Conservation (phyloP, 2,113 vertebrate genomes). For the Corvus hawaiiensis region DNA sequence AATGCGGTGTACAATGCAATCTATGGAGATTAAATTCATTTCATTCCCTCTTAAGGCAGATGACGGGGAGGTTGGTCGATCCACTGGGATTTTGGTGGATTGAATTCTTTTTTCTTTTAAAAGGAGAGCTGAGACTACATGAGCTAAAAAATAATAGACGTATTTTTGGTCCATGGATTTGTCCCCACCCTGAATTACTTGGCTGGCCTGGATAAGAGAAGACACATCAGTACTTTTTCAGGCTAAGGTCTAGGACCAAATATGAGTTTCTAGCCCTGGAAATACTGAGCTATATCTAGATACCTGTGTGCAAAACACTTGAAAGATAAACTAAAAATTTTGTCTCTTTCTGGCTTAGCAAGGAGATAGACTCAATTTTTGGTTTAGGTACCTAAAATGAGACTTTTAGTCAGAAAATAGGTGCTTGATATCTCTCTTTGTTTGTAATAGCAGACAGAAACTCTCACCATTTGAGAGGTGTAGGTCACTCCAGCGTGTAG, state of each 20-base stretch:
- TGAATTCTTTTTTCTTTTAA: not conserved
- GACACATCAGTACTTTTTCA: not conserved
- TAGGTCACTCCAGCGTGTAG: not conserved
- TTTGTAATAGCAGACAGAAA: not conserved
- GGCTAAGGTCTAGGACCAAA: not conserved
- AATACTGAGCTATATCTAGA: not conserved
- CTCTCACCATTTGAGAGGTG: not conserved
- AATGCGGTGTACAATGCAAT: not conserved
- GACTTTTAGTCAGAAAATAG: not conserved
- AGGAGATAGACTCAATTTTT: not conserved
- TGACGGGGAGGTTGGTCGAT: not conserved
- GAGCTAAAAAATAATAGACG: not conserved
- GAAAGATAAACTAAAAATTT: not conserved
- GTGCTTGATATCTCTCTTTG: not conserved
- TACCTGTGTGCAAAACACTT: not conserved
- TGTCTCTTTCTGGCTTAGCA: not conserved
- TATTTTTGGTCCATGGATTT: not conserved
- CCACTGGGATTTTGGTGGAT: constrained; percentile 24
- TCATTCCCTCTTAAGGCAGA: not conserved
- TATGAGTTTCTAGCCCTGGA: not conserved
- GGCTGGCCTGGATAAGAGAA: not conserved
- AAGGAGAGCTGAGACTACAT: not conserved
- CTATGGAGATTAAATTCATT: constrained; percentile 17
- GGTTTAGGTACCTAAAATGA: not conserved
- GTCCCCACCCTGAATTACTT: not conserved